Evolutionary conservation across 2,888 invertebrate genomes (phyloP).

Genomic region (Petrolisthes manimaculis): DNA sequence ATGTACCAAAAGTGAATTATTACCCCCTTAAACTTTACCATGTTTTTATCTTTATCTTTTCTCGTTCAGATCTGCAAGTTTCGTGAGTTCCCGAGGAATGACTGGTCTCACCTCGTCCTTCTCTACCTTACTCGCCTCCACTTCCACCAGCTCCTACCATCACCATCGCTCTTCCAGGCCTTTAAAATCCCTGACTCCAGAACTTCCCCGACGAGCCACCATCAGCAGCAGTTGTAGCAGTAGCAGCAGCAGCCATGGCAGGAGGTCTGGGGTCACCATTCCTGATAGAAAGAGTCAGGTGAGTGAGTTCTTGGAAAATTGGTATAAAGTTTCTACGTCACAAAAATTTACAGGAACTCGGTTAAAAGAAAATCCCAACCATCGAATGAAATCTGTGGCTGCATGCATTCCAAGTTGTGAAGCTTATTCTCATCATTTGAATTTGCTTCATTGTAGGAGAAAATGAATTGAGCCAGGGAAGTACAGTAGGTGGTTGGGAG

Average conservation of each 20-base stretch:
- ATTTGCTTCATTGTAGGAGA: too few species aligned
- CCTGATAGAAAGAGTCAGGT: constrained; percentile 33
- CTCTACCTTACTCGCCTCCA: not conserved
- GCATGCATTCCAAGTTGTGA: too few species aligned
- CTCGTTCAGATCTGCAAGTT: constrained; percentile 31
- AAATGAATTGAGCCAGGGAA: too few species aligned
- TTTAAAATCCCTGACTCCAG: constrained; percentile 25
- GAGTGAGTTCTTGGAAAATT: not conserved
- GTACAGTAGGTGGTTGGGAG: too few species aligned
- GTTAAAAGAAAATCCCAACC: too few species aligned
- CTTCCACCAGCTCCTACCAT: not conserved
- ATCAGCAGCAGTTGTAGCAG: too few species aligned
- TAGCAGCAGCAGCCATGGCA: constrained; percentile 1
- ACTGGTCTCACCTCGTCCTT: not conserved
- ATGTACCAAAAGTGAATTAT: too few species aligned
- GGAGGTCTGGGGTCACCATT: not conserved
- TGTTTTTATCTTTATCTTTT: not conserved
- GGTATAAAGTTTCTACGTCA: too few species aligned
- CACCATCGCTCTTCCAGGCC: not conserved
- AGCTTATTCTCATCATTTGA: too few species aligned
- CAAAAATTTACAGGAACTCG: too few species aligned
- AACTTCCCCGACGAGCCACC: constrained; percentile 8
- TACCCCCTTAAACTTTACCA: not conserved
- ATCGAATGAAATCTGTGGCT: too few species aligned
- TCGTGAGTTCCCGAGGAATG: constrained; percentile 33